These are phyloP conservation scores for Electrona antarctica DNA, from an alignment of 2,113 vertebrate genomes.

Conservation along the genomic window DNA sequence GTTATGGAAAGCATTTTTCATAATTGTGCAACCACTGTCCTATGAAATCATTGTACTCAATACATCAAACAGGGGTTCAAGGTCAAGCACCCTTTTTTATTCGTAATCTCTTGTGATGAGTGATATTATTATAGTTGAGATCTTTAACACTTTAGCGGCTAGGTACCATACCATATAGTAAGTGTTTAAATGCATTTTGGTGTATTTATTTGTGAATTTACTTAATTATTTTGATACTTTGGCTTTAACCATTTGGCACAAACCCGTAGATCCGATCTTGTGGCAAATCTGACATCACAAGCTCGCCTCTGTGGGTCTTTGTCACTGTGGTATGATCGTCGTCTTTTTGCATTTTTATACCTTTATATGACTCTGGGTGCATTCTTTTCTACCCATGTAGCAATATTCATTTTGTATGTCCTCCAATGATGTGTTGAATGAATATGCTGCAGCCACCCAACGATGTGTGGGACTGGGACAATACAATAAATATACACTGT, in stretches of 20 bases:
- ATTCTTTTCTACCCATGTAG: background rate
- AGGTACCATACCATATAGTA: background rate
- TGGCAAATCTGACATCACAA: constrained; percentile 93
- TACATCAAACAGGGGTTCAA: background rate
- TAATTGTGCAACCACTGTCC: background rate
- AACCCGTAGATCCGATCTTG: constrained; percentile 99
- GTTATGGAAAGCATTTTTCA: no score
- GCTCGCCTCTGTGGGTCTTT: constrained; percentile 99
- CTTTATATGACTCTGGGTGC: no score
- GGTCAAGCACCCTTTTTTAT: constrained; percentile 9
- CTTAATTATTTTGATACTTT: constrained; percentile 66
- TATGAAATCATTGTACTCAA: background rate
- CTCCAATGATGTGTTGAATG: background rate
- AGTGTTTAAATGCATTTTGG: background rate
- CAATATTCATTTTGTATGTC: background rate
- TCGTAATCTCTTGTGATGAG: background rate
- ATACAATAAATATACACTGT: background rate
- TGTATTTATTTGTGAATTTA: background rate
- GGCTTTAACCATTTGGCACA: constrained; percentile 88
- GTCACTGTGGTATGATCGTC: constrained; percentile 88
- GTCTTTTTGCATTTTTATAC: constrained; percentile 1
- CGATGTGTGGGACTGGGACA: background rate
- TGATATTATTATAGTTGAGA: background rate
- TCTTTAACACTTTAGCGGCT: background rate
- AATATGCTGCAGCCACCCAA: background rate